Base-by-base conservation (phyloP, 2,888 invertebrate genomes). In the Drosophila gaucha region DNA sequence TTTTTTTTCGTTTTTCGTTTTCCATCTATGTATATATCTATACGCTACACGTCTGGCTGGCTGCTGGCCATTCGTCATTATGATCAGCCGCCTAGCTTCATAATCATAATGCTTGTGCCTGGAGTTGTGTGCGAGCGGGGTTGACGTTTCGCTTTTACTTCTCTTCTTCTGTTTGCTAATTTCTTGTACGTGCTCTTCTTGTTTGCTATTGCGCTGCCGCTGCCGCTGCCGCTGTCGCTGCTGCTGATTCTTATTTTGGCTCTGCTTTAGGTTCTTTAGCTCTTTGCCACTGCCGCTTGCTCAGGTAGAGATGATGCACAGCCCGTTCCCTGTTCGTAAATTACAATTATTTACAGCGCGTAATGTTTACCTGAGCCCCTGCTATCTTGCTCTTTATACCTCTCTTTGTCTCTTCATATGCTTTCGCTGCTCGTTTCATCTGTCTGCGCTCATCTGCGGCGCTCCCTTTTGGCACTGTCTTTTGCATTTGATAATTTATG, bases 121-220 rank as follows among this genome's bases (percentile, higher is more conserved):
- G 16, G 24, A 30, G 54, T 22, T 22, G 26, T 59, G 52, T 26
- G 18, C 41, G 16, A 31, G 54, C 33, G 58, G 69, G 55, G 66
- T 63, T 74, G 74, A 64, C 69, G 78, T 72, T 83, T 82, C 75
- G 80, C 80, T 82, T 86, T 80, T 85, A 69, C 72, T 67, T 44
- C 44, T 52, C 43, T 59, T 39, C 36, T 52, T 56, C 43, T 79
- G 80, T 80, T 86, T 86, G 84, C 86, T 84, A 86, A 84, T 84
- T 84, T 84, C 82, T 84, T 84, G 86, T 80, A 84, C 86, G 84
- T 84, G 82, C 70, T 84, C 67, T 86, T 85, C 74, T 79, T 79
- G 74, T 79, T 72, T 73, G 62, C 73, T 70, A 75, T 80, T 68
- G 65, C 62, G 54, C 57, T 57, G 64, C n/a, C n/a, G n/a, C 59